Evolutionary conservation across 2,113 vertebrate genomes (phyloP), one percentile per base, ranked within the genome.

Genomic region (Scolopax mira): DNA sequence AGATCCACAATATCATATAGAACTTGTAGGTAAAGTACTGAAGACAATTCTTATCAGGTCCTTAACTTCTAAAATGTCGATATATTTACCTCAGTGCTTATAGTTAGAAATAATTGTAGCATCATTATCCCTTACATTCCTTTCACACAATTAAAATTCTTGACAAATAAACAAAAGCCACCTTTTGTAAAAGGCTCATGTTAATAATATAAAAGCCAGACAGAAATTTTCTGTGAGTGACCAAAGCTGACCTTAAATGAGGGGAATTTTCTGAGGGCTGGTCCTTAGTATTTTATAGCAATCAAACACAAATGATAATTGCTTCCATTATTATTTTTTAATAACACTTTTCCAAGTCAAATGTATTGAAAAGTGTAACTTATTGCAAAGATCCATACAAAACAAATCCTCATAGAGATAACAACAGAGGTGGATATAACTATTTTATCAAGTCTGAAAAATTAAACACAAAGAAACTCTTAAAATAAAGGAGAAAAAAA

Each of bases 141-240:
- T 57, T 79, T 58, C 44, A 75, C 25, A 60, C 5, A 51, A 75
- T 33, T 69, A 52, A 57, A 75, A 65, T 52, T 49, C 10, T 44
- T 77, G 23, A 75, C 35, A 85, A 90, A 85, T 39, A 75, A 88
- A 79, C 9, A 92, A 79, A 79, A n/a, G 4, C 3, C 4, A 85
- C 4, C 2, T 75, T 82, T 72, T 9, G 6, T 61, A 67, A 69
- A 92, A 72, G 6, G 0, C 35, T 69, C 4, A 48, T 0, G 0
- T 31, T 57, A 79, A 44, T 24, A 30, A 39, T 6, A 74, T 3
- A 65, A 52, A 69, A 73, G 18, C 33, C 39, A 52, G 39, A 54
- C 2, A 35, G 24, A 25, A 8, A 52, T 79, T 69, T 79, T 82
- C 30, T 62, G 7, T 22, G 4, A 93, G 35, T 23, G 33, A 77